These are phyloP conservation scores for Trichosurus vulpecula DNA, from an alignment of 2,797 vertebrate genomes.

Conservation along the genomic window DNA sequence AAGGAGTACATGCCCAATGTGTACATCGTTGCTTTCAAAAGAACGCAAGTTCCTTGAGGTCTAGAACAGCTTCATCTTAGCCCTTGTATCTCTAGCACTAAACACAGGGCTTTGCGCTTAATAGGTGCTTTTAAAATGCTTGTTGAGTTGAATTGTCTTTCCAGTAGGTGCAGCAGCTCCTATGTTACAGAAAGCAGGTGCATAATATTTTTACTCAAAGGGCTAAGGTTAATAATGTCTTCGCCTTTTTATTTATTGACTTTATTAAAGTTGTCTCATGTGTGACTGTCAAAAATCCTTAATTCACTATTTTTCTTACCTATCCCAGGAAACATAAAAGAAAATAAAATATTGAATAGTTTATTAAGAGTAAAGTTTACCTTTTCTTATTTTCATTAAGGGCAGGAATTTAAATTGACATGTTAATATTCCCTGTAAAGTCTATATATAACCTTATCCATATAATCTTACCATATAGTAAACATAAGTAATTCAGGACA, in stretches of 20 bases:
- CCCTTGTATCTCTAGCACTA: background rate
- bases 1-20: background rate
- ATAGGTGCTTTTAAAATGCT: background rate
- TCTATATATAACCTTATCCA: background rate
- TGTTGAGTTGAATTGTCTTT: background rate
- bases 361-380: background rate
- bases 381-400: background rate
- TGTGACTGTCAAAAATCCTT: background rate
- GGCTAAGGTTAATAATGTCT: background rate
- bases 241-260: background rate
- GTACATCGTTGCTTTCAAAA: background rate
- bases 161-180: background rate
- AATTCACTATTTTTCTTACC: background rate
- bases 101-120: background rate
- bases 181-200: background rate
- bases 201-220: background rate
- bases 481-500: background rate
- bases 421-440: background rate
- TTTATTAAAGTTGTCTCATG: background rate
- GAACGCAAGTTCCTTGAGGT: background rate
- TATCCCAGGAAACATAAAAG: background rate
- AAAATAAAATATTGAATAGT: background rate
- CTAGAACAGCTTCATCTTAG: background rate
- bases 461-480: background rate
- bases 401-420: background rate